A percentile compares a stretch with the other conserved stretches of the same genome.
These are phyloP conservation scores for Leiothrix lutea DNA, from an alignment of 2,113 vertebrate genomes.

Conservation along the genomic window DNA sequence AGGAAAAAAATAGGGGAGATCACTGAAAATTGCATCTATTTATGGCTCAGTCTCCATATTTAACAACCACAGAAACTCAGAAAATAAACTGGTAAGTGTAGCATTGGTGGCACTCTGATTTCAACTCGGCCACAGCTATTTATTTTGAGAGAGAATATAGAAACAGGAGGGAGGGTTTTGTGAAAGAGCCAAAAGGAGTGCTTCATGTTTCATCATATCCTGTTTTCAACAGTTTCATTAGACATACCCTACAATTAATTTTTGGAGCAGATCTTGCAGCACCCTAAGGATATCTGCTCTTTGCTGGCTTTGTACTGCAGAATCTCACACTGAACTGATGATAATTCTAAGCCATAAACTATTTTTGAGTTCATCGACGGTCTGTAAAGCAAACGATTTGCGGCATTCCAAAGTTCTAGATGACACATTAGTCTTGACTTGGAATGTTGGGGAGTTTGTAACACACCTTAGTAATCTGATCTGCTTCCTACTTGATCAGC, in stretches of 20 bases:
- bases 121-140: not conserved
- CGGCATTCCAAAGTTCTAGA: not conserved
- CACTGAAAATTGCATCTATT: not conserved
- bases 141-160: not conserved
- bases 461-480: not conserved
- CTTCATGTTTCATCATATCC: conserved; percentile 52
- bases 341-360: not conserved
- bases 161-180: not conserved
- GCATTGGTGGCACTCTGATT: not conserved
- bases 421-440: not conserved
- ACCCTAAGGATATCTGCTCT: conserved; percentile 12
- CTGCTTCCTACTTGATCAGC: not conserved
- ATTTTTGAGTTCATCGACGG: not conserved
- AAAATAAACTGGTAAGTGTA: not conserved
- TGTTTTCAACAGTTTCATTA: conserved; percentile 54
- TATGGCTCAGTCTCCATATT: not conserved
- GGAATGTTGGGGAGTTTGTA: not conserved
- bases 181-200: not conserved
- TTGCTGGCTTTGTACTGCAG: not conserved
- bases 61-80: not conserved
- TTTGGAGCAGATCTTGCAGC: conserved; percentile 22
- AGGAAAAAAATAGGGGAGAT: not conserved
- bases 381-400: not conserved
- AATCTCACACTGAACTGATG: not conserved
- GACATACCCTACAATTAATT: conserved; percentile 38